Evolutionary conservation across 1,140 invertebrate genomes (phyloP), one percentile per base, ranked within the genome.

Genomic region (Whitmania pigra): DNA sequence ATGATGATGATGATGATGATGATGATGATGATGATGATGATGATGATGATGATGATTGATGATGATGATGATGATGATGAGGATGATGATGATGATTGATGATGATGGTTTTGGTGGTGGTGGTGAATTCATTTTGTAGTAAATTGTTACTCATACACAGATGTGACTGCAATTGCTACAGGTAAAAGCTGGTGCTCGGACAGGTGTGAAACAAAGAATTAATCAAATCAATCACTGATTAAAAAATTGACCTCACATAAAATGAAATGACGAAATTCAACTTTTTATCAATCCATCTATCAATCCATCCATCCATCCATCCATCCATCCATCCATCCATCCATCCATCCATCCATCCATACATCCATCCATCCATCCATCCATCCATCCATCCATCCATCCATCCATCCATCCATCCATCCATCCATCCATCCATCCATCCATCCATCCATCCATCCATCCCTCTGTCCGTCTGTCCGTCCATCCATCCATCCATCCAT

Each of bases 361-460:
- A 9, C 36, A 67, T 67, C 66, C 27, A 22, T 60, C n/a, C 36
- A 67, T 67, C 66, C 36, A 67, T 67, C 66, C 36, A 67, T 67
- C 66, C 36, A 67, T 67, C 66, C 36, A 67, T 67, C 66, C 27
- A 22, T 60, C n/a, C 36, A 67, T 67, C 66, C 36, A 67, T 67
- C 66, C 36, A 67, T 67, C 66, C 36, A 67, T 67, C 66, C 36
- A 67, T 67, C 66, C 36, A 67, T 67, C 43, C 57, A 49, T 25
- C 22, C n/a, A 49, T 69, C 57, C 22, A 43, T 53, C 57, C 36
- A 22, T 36, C 27, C 54, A 74, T 68, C 40, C 68, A 70, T 73
- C 31, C 68, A 74, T 49, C 40, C 63, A 74, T 53, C 40, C 53
- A 74, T 53, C 49, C 68, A 74, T 57, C 31, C 68, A 74, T 63